Base-by-base conservation (phyloP, 2,797 vertebrate species). In the Molossus alvarezi region DNA sequence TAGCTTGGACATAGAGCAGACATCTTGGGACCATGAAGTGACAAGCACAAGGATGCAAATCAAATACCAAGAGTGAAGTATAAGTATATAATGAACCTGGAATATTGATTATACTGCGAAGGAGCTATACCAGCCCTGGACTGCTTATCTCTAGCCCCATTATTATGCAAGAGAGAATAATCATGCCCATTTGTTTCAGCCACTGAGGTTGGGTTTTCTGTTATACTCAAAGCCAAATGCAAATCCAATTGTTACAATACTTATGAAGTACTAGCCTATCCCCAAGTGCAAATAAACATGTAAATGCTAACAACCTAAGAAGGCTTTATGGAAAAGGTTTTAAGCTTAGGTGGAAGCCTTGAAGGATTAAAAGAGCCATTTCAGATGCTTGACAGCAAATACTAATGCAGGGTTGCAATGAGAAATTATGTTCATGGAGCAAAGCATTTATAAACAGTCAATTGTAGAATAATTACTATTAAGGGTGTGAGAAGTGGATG, bases 361-460 rank as follows among this genome's bases (percentile, higher is more conserved):
- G 73, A 77, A 90, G 23, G 60, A 92, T 79, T 81, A 95, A 91
- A 82, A 27, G 72, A 80, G 17, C 69, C 60, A 75, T 67, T 94
- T 93, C 67, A 95, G 18, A 57, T 87, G 10, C 89, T 95, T 77
- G 72, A 51, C 51, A 75, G 58, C 6, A 87, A 97, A 92, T 87
- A 48, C 41, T 79, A 75, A 73, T 87, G 14, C 12, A 80, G 21
- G 4, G 3, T 65, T 91, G 1, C 55, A 69, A 83, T 25, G 18
- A 60, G 65, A 91, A 93, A 87, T 96, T 81, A 69, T n/a, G 9
- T 72, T 92, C 45, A 92, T 33, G 9, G 76, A 92, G 23, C 10
- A 83, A 87, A 87, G 13, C 3, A 71, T 89, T 95, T 79, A 84
- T 48, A 87, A 83, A 84, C 76, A 91, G 51, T 18, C n/a, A 93